Base-by-base conservation (phyloP, 2,888 invertebrate genomes). In the Zygaena filipendulae region DNA sequence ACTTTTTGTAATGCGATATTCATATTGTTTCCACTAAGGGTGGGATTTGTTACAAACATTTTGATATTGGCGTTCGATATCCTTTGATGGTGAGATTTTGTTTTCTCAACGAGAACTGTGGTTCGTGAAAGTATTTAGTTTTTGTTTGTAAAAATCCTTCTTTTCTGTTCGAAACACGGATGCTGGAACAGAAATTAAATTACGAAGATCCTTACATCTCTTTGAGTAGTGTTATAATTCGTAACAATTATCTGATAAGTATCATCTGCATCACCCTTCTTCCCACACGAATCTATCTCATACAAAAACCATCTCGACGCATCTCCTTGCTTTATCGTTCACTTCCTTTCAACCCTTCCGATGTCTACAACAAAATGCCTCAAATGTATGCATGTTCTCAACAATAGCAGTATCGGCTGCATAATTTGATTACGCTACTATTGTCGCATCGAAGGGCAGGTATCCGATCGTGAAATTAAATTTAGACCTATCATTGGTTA, bases 161-260 rank as follows among this genome's bases (percentile, higher is more conserved):
- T n/a, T n/a, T n/a, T n/a, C n/a, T n/a, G n/a, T n/a, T n/a, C n/a
- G n/a, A n/a, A n/a, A n/a, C n/a, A n/a, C n/a, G n/a, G n/a, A n/a
- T n/a, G n/a, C n/a, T n/a, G n/a, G n/a, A n/a, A n/a, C n/a, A n/a
- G n/a, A n/a, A n/a, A n/a, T n/a, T n/a, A n/a, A n/a, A n/a, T n/a
- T n/a, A n/a, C n/a, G n/a, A n/a, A n/a, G n/a, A n/a, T n/a, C n/a
- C n/a, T n/a, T n/a, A n/a, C n/a, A n/a, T n/a, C n/a, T n/a, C n/a
- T n/a, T n/a, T n/a, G n/a, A n/a, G 27, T 21, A 25, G 11, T 28
- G 22, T 28, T 26, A 18, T 55, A 57, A 72, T 74, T 74, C 63
- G 70, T 75, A 64, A 74, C 79, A 75, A 79, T 77, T 69, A 77
- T 61, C 59, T 69, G 77, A 79, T 79, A 77, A 75, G 71, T 68